Conservation (phyloP, 2,888 invertebrate genomes). For the Drosophila picticornis region DNA sequence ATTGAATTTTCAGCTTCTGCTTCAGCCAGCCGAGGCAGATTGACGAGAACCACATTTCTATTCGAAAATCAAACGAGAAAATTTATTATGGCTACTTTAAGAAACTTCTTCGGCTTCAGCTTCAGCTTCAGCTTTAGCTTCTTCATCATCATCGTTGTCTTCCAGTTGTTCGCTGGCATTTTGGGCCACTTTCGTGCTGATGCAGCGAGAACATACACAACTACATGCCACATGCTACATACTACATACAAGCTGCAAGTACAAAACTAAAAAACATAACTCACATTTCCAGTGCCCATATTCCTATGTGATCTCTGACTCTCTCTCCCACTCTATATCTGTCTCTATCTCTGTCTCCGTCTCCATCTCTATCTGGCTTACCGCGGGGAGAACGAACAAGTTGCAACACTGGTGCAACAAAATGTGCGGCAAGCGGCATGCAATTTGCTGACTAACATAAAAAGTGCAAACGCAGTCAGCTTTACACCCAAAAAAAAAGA, state of each 20-base stretch:
- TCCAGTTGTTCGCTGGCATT: not conserved
- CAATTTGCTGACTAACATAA: conserved; percentile 66
- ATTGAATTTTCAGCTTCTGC: not conserved
- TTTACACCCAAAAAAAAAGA: not conserved
- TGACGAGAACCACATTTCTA: not conserved
- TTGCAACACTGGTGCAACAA: conserved; percentile 36
- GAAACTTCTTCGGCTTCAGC: not conserved
- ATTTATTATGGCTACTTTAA: not conserved
- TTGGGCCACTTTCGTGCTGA: conserved; percentile 16
- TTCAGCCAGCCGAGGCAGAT: not conserved
- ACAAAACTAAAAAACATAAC: conserved; percentile 28
- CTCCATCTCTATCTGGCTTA: not conserved
- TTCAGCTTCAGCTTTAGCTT: not conserved
- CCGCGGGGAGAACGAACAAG: not conserved
- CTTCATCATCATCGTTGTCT: not conserved
- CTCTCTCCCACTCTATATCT: not conserved
- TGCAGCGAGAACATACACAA: conserved; percentile 6
- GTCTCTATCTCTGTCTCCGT: not conserved
- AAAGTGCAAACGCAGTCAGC: conserved; percentile 54
- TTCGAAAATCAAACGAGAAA: not conserved
- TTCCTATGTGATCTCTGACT: conserved; percentile 4
- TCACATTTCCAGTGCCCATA: conserved; percentile 26
- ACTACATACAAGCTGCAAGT: not conserved
- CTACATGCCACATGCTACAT: too few species aligned
- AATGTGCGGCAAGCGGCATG: conserved; percentile 64